Evolutionary conservation across 2,888 invertebrate species (phyloP).

Genomic region (Hedya salicella): DNA sequence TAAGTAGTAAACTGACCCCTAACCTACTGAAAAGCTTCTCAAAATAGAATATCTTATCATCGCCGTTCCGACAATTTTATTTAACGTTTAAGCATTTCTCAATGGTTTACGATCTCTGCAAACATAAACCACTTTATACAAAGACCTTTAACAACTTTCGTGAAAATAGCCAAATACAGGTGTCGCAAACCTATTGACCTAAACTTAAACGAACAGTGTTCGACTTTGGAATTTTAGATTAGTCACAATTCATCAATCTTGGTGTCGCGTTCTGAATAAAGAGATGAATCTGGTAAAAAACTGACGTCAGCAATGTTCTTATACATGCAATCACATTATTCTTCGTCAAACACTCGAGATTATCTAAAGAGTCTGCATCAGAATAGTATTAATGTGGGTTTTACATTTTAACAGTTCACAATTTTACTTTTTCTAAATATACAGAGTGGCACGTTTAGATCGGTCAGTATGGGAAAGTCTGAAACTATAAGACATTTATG

Average conservation of each 20-base stretch:
- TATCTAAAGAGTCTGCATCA: too few species aligned
- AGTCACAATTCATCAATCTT: constrained; percentile 13
- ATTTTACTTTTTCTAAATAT: too few species aligned
- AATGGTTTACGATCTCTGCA: constrained; percentile 23
- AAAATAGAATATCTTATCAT: background rate
- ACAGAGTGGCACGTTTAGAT: too few species aligned
- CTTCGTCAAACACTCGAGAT: too few species aligned
- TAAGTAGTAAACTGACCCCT: too few species aligned
- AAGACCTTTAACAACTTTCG: constrained; percentile 13
- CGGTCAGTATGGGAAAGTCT: too few species aligned
- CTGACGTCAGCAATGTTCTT: background rate
- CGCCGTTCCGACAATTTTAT: constrained; percentile 5
- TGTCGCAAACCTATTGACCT: constrained; percentile 19
- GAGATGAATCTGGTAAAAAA: background rate
- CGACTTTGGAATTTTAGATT: constrained; percentile 20
- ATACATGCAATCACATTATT: too few species aligned
- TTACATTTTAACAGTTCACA: too few species aligned
- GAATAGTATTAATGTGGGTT: too few species aligned
- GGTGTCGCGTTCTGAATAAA: background rate
- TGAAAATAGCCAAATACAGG: constrained; percentile 23
- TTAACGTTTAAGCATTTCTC: constrained; percentile 10
- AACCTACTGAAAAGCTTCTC: too few species aligned
- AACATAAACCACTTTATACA: constrained; percentile 28
- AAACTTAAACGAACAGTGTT: background rate
- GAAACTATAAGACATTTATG: too few species aligned